A percentile compares a stretch with the other conserved stretches of the same genome.
phyloP scores from a whole-genome alignment of 2,888 invertebrate genomes.

The Drosophila nr. medialis region DNA sequence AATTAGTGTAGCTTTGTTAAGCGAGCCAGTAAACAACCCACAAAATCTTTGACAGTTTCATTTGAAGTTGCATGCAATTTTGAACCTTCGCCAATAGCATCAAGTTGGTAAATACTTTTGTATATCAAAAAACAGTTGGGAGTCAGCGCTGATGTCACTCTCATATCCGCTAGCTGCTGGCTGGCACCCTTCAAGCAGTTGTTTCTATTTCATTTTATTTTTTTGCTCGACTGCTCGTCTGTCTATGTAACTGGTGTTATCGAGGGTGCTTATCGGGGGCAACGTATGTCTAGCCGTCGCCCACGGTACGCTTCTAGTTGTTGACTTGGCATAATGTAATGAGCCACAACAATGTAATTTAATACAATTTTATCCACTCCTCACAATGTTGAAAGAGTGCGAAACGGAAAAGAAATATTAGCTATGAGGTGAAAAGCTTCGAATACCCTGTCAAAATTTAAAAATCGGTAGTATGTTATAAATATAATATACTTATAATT shows the following conservation, averaged over 20 bases:
- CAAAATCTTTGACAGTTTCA: slow-evolving; percentile 26
- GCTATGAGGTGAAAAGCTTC: not conserved
- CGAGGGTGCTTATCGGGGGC: slow-evolving; percentile 36
- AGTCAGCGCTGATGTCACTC: slow-evolving; percentile 50
- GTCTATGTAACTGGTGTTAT: slow-evolving; percentile 23
- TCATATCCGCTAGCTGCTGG: slow-evolving; percentile 8
- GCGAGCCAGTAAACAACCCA: not conserved
- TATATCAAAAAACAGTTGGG: slow-evolving; percentile 8
- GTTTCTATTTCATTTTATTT: slow-evolving; percentile 1
- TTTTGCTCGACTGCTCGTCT: slow-evolving; percentile 14
- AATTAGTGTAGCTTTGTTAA: slow-evolving; percentile 42
- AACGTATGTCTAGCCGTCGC: slow-evolving; percentile 18
- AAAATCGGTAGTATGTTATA: not conserved
- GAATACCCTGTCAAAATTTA: slow-evolving; percentile 34
- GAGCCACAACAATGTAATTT: slow-evolving; percentile 78
- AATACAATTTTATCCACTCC: slow-evolving; percentile 73
- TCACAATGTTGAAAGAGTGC: slow-evolving; percentile 41
- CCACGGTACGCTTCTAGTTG: slow-evolving; percentile 56
- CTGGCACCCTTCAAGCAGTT: slow-evolving; percentile 9
- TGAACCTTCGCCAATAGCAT: slow-evolving; percentile 10
- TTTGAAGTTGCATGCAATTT: slow-evolving; percentile 46
- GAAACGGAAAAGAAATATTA: slow-evolving; percentile 38
- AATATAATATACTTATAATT: not conserved
- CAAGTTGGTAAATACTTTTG: slow-evolving; percentile 19
- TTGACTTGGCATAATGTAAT: slow-evolving; percentile 76